Evolutionary conservation across 2,113 vertebrate species (phyloP), one percentile per base, ranked within the genome.

Genomic region (Catharus minimus): DNA sequence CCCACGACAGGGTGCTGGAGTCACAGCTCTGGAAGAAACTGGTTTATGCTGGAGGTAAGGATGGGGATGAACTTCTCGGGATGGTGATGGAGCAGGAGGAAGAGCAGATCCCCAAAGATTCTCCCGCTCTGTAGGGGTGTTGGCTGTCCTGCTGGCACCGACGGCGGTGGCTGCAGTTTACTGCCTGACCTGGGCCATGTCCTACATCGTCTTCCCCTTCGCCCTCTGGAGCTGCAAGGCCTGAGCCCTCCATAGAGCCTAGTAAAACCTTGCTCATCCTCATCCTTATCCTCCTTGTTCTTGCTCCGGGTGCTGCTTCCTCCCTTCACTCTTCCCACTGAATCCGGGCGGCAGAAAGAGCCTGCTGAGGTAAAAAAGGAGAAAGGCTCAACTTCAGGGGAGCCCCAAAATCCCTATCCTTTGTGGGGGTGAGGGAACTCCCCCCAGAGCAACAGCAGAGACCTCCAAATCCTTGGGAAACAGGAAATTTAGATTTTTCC

Each of bases 1-100:
- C 99, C 28, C 98, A 99, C 0, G 99, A 99, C 92, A 97, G 97
- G 75, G 97, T 99, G 84, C 96, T 99, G 90, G 99, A 99, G 93
- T 99, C 99, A 1, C 98, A 99, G 92, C 96, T 95, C 53, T 99
- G 99, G 99, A 99, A 99, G 93, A 99, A 99, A 96, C 72, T 82
- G 11, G 97, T 99, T 69, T 99, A 98, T 5, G 96, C 97, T 7
- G 99, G 98, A 97, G 99, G 99, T 99, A 96, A 97, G 95, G n/a
- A 13, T 0, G 3, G 46, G 36, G 49, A 30, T 39, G 36, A 28
- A 23, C 18, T 23, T 38, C 4, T 20, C 0, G 1, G n/a, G 58
- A 4, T 3, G 39, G 62, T 0, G 15, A 24, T 2, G 4, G 4
- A 26, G 5, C 24, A 27, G 26, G 5, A 55, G 44, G 52, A n/a